Evolutionary conservation across 2,113 vertebrate genomes (phyloP).

Genomic region (Acrocephalus arundinaceus): DNA sequence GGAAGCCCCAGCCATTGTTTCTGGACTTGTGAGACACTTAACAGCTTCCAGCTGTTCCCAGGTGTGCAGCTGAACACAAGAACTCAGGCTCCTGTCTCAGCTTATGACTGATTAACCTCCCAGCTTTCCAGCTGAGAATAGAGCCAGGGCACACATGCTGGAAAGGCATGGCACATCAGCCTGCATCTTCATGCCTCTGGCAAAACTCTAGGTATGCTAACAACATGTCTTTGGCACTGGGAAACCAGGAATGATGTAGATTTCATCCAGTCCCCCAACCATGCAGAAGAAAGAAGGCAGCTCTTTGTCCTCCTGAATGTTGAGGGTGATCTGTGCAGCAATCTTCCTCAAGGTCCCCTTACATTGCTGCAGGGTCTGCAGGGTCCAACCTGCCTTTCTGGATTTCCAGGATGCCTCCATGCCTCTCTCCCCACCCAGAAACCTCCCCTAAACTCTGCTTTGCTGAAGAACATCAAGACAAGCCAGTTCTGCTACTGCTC

Average conservation of each 20-base stretch:
- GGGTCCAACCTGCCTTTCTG: constrained; percentile 45
- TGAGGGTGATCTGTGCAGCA: accelerated
- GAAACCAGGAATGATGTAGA: not conserved
- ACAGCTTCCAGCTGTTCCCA: not conserved
- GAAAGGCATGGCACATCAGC: not conserved
- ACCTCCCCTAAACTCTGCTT: not conserved
- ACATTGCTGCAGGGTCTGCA: not conserved
- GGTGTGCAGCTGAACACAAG: not conserved
- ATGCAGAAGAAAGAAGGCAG: not conserved
- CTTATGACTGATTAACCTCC: not conserved
- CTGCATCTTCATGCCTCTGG: not conserved
- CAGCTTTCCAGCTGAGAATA: not conserved
- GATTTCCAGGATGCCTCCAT: constrained; percentile 24
- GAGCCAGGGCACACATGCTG: not conserved
- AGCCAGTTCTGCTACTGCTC: constrained; percentile 36
- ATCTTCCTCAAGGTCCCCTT: not conserved
- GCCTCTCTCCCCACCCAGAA: constrained; percentile 5
- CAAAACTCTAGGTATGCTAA: not conserved
- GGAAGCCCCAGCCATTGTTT: not conserved
- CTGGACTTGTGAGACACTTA: not conserved
- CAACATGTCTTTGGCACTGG: accelerated
- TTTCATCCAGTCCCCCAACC: not conserved
- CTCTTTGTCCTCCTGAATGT: not conserved
- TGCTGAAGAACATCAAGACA: not conserved
- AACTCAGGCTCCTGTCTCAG: not conserved